Percentiles rank a stretch among this genome's conserved stretches.
Evolutionary conservation across 2,113 vertebrate genomes (phyloP).

Genomic region (Nothocercus julius): DNA sequence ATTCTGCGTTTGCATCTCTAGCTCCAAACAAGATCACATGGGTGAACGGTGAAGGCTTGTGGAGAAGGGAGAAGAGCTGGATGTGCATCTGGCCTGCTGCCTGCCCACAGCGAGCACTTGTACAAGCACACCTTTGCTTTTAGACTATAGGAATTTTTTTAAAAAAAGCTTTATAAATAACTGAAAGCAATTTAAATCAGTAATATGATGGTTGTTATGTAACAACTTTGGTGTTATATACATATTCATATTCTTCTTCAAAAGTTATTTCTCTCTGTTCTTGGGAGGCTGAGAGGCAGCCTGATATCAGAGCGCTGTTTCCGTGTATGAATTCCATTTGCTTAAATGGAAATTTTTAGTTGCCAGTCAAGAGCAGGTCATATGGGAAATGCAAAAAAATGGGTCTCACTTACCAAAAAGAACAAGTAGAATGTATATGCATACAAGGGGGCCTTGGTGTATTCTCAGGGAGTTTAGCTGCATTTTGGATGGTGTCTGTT

Average conservation of each 20-base stretch:
- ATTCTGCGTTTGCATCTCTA: background rate
- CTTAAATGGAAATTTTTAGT: conserved; percentile 54
- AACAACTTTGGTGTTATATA: conserved; percentile 36
- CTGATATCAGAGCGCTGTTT: conserved; percentile 66
- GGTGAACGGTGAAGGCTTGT: background rate
- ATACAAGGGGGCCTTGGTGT: background rate
- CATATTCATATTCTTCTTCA: conserved; percentile 65
- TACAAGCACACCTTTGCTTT: background rate
- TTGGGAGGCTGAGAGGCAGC: conserved; percentile 63
- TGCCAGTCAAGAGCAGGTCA: conserved; percentile 38
- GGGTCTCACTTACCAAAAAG: background rate
- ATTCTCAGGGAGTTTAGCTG: background rate
- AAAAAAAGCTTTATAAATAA: conserved; percentile 42
- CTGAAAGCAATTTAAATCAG: conserved; percentile 45
- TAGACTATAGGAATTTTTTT: background rate
- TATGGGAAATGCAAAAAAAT: conserved; percentile 47
- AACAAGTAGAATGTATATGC: background rate
- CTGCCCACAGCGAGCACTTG: background rate
- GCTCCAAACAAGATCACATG: background rate
- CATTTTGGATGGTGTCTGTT: background rate
- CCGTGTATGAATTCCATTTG: conserved; percentile 48
- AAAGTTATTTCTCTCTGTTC: conserved; percentile 53
- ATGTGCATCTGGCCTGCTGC: background rate
- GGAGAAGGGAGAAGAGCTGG: background rate
- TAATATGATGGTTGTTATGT: conserved; percentile 31